Base-by-base conservation (phyloP, 2,797 vertebrate genomes). In the Sus cebifrons region DNA sequence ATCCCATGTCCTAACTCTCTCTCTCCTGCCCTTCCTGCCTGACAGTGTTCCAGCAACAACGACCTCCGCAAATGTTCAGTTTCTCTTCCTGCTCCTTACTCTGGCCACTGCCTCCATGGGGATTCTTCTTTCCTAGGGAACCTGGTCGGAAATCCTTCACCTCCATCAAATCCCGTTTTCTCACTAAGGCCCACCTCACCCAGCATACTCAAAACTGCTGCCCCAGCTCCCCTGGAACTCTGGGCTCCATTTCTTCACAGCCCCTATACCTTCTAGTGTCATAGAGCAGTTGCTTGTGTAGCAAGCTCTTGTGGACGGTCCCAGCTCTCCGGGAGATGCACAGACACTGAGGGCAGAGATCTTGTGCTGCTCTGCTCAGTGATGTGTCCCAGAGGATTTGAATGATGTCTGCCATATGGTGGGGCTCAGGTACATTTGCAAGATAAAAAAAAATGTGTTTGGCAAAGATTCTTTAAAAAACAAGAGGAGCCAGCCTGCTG, bases 231-330 rank as follows among this genome's bases (percentile, higher is more conserved):
- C 56, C 62, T 2, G 25, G 16, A 1, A 1, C 15, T 7, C 44
- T 16, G 54, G 6, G 1, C 16, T 29, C 68, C 20, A 0, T 0
- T 17, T 49, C 4, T 23, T 17, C 32, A 11, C 9, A 13, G 12
- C 17, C 4, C 40, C 29, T 8, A 40, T 1, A 2, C 9, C 4
- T 62, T 27, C 13, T 7, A 7, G 11, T 11, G 13, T 0, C 11
- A 4, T 0, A 8, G 1, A 18, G 20, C 2, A 2, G 13, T 60
- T 44, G 12, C 49, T 54, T 4, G 13, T 12, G 29, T 4, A 4
- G 18, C 5, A 0, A 2, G 3, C 15, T 21, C 2, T 0, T 17
- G 6, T 1, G 20, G 44, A 10, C 11, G 21, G 1, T 62, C 49
- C 11, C 2, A 32, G 18, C 15, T 65, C 7, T 36, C 32, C 0